These are phyloP conservation scores for Echinops telfairi DNA, from an alignment of 2,113 vertebrate genomes.

Conservation along the genomic window DNA sequence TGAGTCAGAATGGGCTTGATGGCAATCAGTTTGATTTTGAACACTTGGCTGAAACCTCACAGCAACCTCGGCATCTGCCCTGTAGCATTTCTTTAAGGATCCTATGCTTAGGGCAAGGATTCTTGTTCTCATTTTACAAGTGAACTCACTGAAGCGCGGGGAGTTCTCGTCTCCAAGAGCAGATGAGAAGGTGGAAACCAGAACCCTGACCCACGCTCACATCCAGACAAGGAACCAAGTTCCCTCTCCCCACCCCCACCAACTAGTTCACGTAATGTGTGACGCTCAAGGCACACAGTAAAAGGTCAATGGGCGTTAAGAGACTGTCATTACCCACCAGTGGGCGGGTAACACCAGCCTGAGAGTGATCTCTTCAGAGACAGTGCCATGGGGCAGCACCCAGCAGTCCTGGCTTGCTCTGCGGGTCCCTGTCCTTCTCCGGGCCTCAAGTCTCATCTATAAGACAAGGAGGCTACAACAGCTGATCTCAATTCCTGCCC, in stretches of 20 bases:
- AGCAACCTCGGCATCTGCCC: neutral
- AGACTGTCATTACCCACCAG: neutral
- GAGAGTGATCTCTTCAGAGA: slow-evolving; percentile 26
- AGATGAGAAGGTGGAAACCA: neutral
- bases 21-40: no score
- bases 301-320: neutral
- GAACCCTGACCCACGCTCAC: neutral
- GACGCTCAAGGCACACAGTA: neutral
- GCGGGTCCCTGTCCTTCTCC: neutral
- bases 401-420: slow-evolving; percentile 1
- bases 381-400: neutral
- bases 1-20: no score
- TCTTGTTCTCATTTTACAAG: slow-evolving; percentile 41
- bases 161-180: neutral
- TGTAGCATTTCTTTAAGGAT: slow-evolving; percentile 26
- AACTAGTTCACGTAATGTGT: neutral
- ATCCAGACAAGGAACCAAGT: slow-evolving; percentile 24
- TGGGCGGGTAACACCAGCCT: slow-evolving; percentile 15
- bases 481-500: slow-evolving; percentile 4
- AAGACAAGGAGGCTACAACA: neutral
- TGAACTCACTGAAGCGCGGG: slow-evolving; percentile 6
- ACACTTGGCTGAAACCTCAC: slow-evolving; percentile 23
- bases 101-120: neutral
- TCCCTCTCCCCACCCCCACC: neutral
- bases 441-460: neutral